These are phyloP conservation scores for Leptinotarsa texana DNA, from an alignment of 1,140 invertebrate species.

Conservation along the genomic window DNA sequence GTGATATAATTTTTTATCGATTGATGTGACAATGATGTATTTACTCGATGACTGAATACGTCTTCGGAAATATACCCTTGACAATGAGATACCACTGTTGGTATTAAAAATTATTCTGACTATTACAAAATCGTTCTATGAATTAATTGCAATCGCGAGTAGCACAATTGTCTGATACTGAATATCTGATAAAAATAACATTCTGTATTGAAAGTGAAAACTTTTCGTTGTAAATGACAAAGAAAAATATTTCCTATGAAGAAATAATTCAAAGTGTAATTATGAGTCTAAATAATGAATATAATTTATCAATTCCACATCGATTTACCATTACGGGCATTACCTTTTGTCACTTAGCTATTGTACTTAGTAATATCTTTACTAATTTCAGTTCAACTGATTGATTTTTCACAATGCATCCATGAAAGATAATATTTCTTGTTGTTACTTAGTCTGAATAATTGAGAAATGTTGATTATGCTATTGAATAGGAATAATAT, in stretches of 20 bases:
- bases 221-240: background rate
- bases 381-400: background rate
- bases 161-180: background rate
- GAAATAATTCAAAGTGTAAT: background rate
- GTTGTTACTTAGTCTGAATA: background rate
- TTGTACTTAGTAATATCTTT: background rate
- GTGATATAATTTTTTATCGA: conserved; percentile 29
- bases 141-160: background rate
- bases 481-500: background rate
- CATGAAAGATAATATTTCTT: background rate
- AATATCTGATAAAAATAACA: background rate
- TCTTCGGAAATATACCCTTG: background rate
- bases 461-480: background rate
- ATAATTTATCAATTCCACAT: background rate
- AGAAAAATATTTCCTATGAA: background rate
- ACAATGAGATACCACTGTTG: background rate
- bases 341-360: background rate
- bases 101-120: background rate
- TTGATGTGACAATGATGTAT: conserved; percentile 8
- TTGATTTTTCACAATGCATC: background rate
- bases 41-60: background rate
- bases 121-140: background rate
- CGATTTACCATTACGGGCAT: background rate
- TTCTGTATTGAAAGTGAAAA: background rate
- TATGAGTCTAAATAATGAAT: background rate